Evolutionary conservation across 2,888 invertebrate species (phyloP).

Genomic region (Frankliniella intonsa): DNA sequence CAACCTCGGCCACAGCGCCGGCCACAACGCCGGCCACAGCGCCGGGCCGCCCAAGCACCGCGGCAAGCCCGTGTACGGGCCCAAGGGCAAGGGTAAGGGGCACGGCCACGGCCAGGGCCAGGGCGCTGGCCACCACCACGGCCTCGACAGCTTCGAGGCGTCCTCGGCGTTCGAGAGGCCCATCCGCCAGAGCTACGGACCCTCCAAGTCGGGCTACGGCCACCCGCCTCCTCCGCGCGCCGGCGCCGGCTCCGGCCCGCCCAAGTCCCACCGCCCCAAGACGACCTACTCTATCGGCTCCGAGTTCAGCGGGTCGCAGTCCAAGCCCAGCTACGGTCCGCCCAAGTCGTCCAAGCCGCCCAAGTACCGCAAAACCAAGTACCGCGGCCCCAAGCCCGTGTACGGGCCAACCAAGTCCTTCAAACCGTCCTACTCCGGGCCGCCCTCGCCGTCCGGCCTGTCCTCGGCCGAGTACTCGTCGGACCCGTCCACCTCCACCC

Average conservation of each 20-base stretch:
- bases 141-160: slow-evolving; percentile 38
- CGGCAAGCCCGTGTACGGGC: slow-evolving; percentile 39
- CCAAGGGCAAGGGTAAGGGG: slow-evolving; percentile 41
- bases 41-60: slow-evolving; percentile 40
- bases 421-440: slow-evolving; percentile 34
- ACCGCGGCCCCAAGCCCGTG: slow-evolving; percentile 1
- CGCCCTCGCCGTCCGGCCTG: not conserved
- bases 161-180: slow-evolving; percentile 39
- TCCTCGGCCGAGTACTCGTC: not conserved
- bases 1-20: slow-evolving; percentile 40
- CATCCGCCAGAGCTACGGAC: slow-evolving; percentile 40
- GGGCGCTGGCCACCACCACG: slow-evolving; percentile 23
- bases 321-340: slow-evolving; percentile 6
- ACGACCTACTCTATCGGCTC: slow-evolving; percentile 30
- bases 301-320: not conserved
- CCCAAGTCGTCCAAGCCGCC: not conserved
- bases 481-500: not conserved
- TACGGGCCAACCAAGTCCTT: slow-evolving; percentile 31
- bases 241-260: slow-evolving; percentile 31
- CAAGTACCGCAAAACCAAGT: slow-evolving; percentile 27
- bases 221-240: slow-evolving; percentile 17
- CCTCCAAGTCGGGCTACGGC: slow-evolving; percentile 33
- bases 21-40: slow-evolving; percentile 40
- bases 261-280: slow-evolving; percentile 29
- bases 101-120: slow-evolving; percentile 39